Conservation (phyloP, 1,140 invertebrate species). For the Calosoma granatense region DNA sequence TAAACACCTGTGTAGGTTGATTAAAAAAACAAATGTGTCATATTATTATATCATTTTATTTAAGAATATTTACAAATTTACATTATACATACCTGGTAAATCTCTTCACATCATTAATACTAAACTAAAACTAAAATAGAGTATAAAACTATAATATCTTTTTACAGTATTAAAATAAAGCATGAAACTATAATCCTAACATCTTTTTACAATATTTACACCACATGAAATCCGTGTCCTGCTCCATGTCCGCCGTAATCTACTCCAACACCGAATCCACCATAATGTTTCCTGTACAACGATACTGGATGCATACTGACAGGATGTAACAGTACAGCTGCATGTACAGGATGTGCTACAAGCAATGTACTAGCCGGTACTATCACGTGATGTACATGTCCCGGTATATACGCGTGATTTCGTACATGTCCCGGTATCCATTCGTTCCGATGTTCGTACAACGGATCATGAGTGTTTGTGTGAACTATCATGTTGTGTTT, state of each 20-base stretch:
- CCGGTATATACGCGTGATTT: neutral
- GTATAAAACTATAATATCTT: too few relatives aligned
- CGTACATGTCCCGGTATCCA: neutral
- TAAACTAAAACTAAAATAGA: too few relatives aligned
- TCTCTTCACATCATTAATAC: too few relatives aligned
- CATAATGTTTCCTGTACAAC: constrained; percentile 3
- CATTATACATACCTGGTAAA: too few relatives aligned
- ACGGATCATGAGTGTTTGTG: neutral
- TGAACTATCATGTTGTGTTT: neutral
- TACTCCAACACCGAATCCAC: constrained; percentile 6
- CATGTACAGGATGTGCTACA: neutral
- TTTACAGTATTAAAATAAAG: too few relatives aligned
- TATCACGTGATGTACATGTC: neutral
- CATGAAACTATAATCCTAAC: too few relatives aligned
- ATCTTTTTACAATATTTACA: too few relatives aligned
- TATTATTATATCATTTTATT: too few relatives aligned
- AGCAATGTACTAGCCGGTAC: neutral
- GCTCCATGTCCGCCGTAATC: constrained; percentile 10
- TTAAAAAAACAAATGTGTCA: too few relatives aligned
- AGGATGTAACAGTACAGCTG: neutral
- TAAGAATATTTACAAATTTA: too few relatives aligned
- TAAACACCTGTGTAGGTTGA: too few relatives aligned
- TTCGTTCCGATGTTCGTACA: neutral
- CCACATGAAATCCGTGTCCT: constrained; percentile 6
- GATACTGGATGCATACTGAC: neutral